Evolutionary conservation across 2,888 invertebrate species (phyloP).

Genomic region (Epiblema foenella): DNA sequence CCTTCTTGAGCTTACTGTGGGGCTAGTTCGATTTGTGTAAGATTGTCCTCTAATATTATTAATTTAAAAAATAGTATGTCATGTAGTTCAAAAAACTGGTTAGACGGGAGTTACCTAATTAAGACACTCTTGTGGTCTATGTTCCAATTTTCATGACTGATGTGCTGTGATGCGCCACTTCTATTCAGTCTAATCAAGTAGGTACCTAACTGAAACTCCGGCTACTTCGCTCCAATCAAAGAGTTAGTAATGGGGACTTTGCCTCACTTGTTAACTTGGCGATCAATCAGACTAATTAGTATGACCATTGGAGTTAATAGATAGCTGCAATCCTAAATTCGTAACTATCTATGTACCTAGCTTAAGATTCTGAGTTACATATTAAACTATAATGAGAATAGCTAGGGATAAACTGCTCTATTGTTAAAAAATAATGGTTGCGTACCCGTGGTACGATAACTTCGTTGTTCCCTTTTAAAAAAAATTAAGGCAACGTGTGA

Average conservation of each 20-base stretch:
- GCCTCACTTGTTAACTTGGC: background rate
- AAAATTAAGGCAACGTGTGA: no score
- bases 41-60: no score
- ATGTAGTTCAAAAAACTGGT: no score
- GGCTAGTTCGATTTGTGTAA: no score
- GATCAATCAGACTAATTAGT: constrained; percentile 4
- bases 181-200: background rate
- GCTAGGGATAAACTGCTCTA: no score
- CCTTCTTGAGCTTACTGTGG: no score
- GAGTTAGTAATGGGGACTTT: constrained; percentile 3
- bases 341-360: background rate
- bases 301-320: background rate
- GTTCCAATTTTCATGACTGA: background rate
- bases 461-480: no score
- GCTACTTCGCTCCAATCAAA: constrained; percentile 1
- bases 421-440: no score
- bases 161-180: background rate
- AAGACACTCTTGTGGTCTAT: no score
- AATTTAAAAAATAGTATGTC: no score
- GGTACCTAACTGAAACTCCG: constrained; percentile 1
- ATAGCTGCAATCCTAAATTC: background rate
- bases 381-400: no score
- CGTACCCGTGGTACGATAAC: background rate
- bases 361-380: background rate
- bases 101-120: no score